Evolutionary conservation across 2,797 vertebrate genomes (phyloP), one percentile per base, ranked within the genome.

Genomic region (Australoheros facetus): DNA sequence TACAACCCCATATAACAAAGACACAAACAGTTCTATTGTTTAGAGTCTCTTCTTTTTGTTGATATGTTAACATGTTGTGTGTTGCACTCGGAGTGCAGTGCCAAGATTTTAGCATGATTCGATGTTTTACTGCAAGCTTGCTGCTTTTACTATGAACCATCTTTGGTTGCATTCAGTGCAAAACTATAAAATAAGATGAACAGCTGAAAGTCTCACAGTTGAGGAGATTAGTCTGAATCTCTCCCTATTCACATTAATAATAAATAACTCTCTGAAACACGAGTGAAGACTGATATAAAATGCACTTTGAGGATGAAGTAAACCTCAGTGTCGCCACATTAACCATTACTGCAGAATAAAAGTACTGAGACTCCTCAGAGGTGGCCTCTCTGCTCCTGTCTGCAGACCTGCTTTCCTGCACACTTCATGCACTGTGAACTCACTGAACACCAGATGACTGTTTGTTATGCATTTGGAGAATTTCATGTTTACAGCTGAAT

Each of bases 381-480:
- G 55, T 45, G 66, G 58, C 56, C 64, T 75, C 7, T 32, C 23
- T 74, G 42, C 75, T 64, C 79, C 75, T 55, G 9, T 53, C 56
- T 74, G 64, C 60, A 66, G 60, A 82, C 26, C 71, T 26, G 30
- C 64, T 51, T n/a, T 6, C 13, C 19, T 69, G 45, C 32, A n/a
- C 45, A 48, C 55, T 79, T 57, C 60, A 77, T 72, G 70, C 75
- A 71, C 76, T 88, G 62, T 75, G 58, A 84, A 53, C 51, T 11
- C 0, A 1, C 30, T 51, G 64, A 64, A 85, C 80, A 71, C 82
- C 84, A 77, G 51, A 82, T 37, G 85, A 92, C 91, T 93, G 93
- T 93, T 88, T 93, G 93, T 93, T 89, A 90, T 71, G 84, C 85
- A 72, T 85, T 76, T 77, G 48, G 87, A 82, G 76, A 79, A 84